Evolutionary conservation across 1,140 invertebrate genomes (phyloP), one percentile per base, ranked within the genome.

Genomic region (Bombus picipes): DNA sequence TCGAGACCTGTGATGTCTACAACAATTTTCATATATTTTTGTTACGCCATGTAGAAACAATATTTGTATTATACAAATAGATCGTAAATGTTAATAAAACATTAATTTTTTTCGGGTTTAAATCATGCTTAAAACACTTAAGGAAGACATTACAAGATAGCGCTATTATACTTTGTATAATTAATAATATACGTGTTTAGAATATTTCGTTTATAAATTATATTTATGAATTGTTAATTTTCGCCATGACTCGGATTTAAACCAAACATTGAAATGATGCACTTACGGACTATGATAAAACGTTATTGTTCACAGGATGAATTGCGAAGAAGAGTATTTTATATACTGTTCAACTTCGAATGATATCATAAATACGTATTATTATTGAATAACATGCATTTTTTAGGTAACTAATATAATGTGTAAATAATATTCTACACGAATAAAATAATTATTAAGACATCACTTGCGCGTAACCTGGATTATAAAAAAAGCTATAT

Each of bases 21-120:
- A 78, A 70, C 65, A 12, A 83, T 59, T 78, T 78, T 83, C 71
- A 71, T 78, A 83, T 83, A 78, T 83, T 83, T 75, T 83, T 78
- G 25, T 83, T 78, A 78, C 32, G 22, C 18, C 6, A 32, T 41
- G 12, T 59, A 13, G 3, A 37, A 39, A 25, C 32, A 79, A 34
- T n/a, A 47, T 74, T 34, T 57, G 53, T 81, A 34, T 62, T 39
- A n/a, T 81, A 59, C 5, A 6, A 59, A 62, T 28, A 18, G 12
- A 32, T 34, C 18, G 15, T 3, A 34, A 41, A 77, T 68, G 5
- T 2, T 76, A 41, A 68, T 1, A 18, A 47, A 10, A 22, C 25
- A 28, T 43, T 6, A 32, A n/a, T 79, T 72, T 71, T 12, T 68
- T n/a, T 39, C 15, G 4, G 12, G 2, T 4, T 57, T 72, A 71